Base-by-base conservation (phyloP, 1,140 invertebrate species). In the Eufriesea mexicana region DNA sequence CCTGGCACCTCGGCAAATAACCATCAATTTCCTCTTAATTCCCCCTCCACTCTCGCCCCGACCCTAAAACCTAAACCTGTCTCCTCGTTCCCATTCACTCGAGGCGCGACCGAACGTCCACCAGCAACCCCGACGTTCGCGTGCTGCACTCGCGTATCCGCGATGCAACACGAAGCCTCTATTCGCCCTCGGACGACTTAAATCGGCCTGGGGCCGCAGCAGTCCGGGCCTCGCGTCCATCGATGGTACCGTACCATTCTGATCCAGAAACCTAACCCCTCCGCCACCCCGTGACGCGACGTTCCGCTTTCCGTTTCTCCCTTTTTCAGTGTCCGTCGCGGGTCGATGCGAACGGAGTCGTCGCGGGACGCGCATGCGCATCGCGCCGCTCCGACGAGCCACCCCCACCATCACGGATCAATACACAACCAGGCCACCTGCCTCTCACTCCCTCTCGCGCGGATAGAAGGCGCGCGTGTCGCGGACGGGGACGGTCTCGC, bases 401-500 rank as follows among this genome's bases (percentile, higher is more conserved):
- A n/a, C 70, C 84, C 86, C 82, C 86, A 25, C 84, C 85, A 89
- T 89, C 84, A 90, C 86, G 91, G 92, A 93, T 94, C 93, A 92
- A 94, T 94, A 93, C 92, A 81, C 91, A 94, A 93, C 92, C 92
- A 92, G 93, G 93, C 92, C 93, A 93, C 87, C 90, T 82, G 89
- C 61, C 16, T 18, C 89, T 90, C 47, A 42, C 47, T 51, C 55
- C 16, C 5, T 16, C 59, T 18, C 0, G 47, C 20, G 42, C 25
- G 6, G 54, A 28, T 51, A 12, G 42, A 61, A 62, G 62, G 16
- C 47, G 42, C 47, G 25, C 23, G 20, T 18, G 28, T 23, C 9
- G 25, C 14, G 28, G 28, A 47, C 25, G 2, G 5, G 18, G 10
- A 5, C 20, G 18, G 18, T 18, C 61, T 23, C 47, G 47, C 45